Evolutionary conservation across 2,113 vertebrate genomes (phyloP).

Genomic region (Ibidorhyncha struthersii): DNA sequence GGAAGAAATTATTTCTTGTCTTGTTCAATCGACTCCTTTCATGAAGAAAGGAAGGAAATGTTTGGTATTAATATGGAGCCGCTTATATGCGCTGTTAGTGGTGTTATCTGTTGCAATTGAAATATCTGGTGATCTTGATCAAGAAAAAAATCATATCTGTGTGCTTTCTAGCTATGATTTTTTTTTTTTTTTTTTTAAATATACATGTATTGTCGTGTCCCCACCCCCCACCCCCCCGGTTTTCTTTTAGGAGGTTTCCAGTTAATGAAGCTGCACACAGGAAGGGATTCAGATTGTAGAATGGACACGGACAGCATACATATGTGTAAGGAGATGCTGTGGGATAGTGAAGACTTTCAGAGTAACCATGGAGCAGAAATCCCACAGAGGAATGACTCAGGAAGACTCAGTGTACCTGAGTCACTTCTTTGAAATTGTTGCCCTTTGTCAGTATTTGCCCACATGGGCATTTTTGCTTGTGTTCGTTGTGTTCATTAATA

Average conservation of each 20-base stretch:
- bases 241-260: neutral
- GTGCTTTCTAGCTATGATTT: neutral
- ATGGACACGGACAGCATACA: neutral
- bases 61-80: neutral
- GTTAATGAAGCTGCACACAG: neutral
- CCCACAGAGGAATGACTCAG: neutral
- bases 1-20: neutral
- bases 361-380: neutral
- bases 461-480: neutral
- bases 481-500: neutral
- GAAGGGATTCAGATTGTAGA: neutral
- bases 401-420: neutral
- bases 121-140: neutral
- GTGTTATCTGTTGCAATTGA: neutral
- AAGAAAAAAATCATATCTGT: neutral
- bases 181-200: neutral
- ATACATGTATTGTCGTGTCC: too few relatives aligned
- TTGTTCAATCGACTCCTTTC: neutral
- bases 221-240: neutral
- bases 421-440: neutral
- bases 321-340: neutral
- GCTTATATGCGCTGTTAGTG: neutral
- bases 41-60: neutral
- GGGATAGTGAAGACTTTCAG: neutral
- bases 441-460: neutral